Evolutionary conservation across 2,113 vertebrate species (phyloP), one percentile per base, ranked within the genome.

Genomic region (Oreochromis tanganicae): DNA sequence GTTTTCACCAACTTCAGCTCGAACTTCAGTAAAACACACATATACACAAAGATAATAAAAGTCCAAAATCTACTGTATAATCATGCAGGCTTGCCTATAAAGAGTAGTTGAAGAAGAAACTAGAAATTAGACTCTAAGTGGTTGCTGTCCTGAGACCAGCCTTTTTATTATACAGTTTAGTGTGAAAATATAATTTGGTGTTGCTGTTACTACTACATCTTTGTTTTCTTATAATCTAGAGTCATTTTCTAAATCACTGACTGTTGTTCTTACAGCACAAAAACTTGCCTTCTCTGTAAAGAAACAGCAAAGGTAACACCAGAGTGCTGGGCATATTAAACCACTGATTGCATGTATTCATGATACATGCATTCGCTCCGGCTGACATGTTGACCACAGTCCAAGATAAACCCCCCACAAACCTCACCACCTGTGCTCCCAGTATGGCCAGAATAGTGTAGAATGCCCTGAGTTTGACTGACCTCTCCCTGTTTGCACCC

Each of bases 261-360:
- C 3, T 50, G 34, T 36, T 68, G 9, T 17, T 27, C 3, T 68
- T 36, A 9, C 27, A 38, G n/a, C 32, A 52, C 7, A 19, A 12
- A 5, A 7, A 54, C 17, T 9, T 81, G n/a, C 68, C 78, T 12
- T 27, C 32, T 56, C 85, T 80, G 16, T 83, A 68, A 2, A 93
- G 68, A 41, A 87, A 93, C 16, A 93, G n/a, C 68, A 91, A 17
- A 16, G 89, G 90, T 34, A 86, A 41, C 5, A 85, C 63, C 80
- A 91, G 57, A 59, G 9, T 81, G 50, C 81, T 16, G 2, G 87
- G 89, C 3, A 88, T 1, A 2, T 24, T 43, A 2, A 81, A 38
- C 52, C 71, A 50, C 3, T 32, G 1, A n/a, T 1, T 21, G 7
- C 5, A 16, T 0, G 4, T 2, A 5, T 63, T 4, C 3, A 17